Base-by-base conservation (phyloP, 2,797 vertebrate species). In the Pseudotriccus pelzelni region DNA sequence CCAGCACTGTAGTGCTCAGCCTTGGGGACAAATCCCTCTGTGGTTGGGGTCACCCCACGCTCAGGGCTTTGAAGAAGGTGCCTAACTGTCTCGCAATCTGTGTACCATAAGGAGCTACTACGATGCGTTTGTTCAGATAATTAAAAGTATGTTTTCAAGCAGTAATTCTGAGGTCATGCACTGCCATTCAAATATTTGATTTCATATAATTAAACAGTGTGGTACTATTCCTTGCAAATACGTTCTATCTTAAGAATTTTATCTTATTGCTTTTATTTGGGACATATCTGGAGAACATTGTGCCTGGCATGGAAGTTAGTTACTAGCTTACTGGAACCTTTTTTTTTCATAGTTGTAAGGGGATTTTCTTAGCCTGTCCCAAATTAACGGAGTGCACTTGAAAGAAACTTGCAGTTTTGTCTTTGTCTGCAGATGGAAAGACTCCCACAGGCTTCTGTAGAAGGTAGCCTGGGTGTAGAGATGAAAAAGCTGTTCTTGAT, bases 281-380 rank as follows among this genome's bases (percentile, higher is more conserved):
- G 63, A 44, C 4, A 0, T 87, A 80, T 88, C 80, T 85, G 88
- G 90, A 92, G 60, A 86, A 67, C 75, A 79, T 84, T 88, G 74
- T 93, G 80, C 59, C 84, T 90, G 77, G 44, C 34, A 24, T 92
- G 63, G 62, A 92, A 84, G 63, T 82, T 62, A 59, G 83, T 93
- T 64, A 52, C 55, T 50, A 69, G 50, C 84, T 69, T 62, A 76
- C 24, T 80, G 21, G 41, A 82, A 76, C 27, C 39, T 17, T 49
- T 86, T 75, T 66, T 75, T 74, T 46, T 5, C 8, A 10, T 47
- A 73, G 50, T 77, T 84, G 67, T 84, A 79, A 87, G 37, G 59
- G 74, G 55, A 66, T 94, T 93, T 95, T 95, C 78, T 73, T 88
- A 84, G 56, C 32, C 92, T 95, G 90, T 49, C 77, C 93, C 81